Percentiles rank a stretch among this genome's conserved stretches.
These are phyloP conservation scores for Eidolon dupreanum DNA, from an alignment of 2,797 vertebrate species.

Conservation along the genomic window DNA sequence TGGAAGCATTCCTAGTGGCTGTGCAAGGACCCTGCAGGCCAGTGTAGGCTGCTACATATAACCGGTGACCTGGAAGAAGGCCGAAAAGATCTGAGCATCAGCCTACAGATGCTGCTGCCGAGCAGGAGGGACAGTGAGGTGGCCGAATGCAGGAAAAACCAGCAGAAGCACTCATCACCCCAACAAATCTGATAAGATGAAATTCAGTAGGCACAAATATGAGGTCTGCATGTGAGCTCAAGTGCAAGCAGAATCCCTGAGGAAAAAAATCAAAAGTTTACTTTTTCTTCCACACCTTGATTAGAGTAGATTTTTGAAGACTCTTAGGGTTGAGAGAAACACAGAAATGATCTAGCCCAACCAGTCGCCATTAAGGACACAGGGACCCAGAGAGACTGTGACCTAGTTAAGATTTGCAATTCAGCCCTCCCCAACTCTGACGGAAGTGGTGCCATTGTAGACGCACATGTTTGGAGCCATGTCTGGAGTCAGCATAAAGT, in stretches of 20 bases:
- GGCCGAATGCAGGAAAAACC: neutral
- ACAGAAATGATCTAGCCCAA: neutral
- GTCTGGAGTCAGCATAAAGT: neutral
- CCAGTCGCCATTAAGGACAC: neutral
- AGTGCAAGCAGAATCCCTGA: neutral
- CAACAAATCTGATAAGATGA: neutral
- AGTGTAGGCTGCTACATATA: neutral
- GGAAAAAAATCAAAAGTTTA: neutral
- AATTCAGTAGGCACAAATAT: neutral
- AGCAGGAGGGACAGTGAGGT: neutral
- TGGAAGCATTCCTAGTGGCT: neutral
- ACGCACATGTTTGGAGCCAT: neutral
- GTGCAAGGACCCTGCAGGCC: neutral
- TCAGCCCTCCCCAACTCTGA: neutral
- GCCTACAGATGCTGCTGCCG: neutral
- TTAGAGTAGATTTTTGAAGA: neutral
- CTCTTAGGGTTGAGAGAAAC: neutral
- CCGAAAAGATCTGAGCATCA: neutral
- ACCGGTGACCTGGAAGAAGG: neutral
- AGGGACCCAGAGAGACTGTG: neutral
- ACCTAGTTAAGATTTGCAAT: neutral
- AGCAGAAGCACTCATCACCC: neutral
- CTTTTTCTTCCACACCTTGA: neutral
- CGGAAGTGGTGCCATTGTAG: accelerated
- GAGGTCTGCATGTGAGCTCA: neutral